These are phyloP conservation scores for Stegastes partitus DNA, from an alignment of 2,113 vertebrate genomes.

Conservation along the genomic window DNA sequence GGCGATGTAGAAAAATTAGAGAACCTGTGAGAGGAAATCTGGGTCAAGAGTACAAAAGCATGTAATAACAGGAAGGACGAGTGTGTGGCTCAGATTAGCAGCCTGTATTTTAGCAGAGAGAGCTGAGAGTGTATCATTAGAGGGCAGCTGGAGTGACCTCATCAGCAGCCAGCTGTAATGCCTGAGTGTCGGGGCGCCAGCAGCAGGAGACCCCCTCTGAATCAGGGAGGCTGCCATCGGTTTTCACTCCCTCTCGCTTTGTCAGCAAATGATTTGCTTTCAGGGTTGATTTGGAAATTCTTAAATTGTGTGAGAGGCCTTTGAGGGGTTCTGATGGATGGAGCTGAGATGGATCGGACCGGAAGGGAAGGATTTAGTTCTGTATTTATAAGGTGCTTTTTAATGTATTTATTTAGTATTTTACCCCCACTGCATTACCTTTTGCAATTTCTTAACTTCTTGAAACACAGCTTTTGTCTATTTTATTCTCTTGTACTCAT, in stretches of 20 bases:
- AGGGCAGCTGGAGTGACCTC: background rate
- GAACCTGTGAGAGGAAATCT: too few species aligned
- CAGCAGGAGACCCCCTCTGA: background rate
- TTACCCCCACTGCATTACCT: too few species aligned
- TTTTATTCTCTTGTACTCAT: too few species aligned
- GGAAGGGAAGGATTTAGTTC: background rate
- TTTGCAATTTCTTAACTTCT: too few species aligned
- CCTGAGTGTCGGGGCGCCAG: background rate
- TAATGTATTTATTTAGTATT: too few species aligned
- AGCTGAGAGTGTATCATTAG: background rate
- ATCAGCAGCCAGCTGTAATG: slow-evolving; percentile 3
- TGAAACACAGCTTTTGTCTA: too few species aligned
- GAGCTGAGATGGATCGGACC: slow-evolving; percentile 27
- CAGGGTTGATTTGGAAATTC: slow-evolving; percentile 40
- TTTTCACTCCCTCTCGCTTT: slow-evolving; percentile 35
- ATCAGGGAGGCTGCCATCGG: background rate
- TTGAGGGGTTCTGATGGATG: slow-evolving; percentile 19
- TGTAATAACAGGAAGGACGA: background rate
- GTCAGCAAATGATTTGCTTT: slow-evolving; percentile 51
- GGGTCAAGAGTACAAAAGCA: too few species aligned
- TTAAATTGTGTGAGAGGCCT: background rate
- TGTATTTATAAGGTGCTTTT: too few species aligned
- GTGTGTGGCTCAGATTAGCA: background rate
- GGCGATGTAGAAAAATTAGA: too few species aligned
- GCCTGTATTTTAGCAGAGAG: background rate